Evolutionary conservation across 1,140 invertebrate genomes (phyloP).

Genomic region (Drosophila teissieri): DNA sequence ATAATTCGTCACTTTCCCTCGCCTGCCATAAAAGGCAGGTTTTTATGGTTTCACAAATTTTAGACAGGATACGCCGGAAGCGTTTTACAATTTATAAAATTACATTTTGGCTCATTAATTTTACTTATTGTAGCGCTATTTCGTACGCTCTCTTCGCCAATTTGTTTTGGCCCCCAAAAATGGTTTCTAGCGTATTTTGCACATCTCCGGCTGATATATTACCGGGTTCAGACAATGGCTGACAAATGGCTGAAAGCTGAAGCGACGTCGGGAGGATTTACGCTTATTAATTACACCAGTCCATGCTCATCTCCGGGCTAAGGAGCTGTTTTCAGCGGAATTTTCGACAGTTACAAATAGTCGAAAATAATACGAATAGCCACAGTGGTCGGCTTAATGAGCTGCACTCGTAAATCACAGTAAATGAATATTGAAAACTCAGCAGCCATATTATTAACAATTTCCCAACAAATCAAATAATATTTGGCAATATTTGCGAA

Average conservation of each 20-base stretch:
- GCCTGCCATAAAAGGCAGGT: too few relatives aligned
- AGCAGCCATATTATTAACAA: too few relatives aligned
- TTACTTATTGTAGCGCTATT: slow-evolving; percentile 70
- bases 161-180: slow-evolving; percentile 66
- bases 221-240: slow-evolving; percentile 57
- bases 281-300: slow-evolving; percentile 61
- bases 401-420: slow-evolving; percentile 29
- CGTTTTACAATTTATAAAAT: slow-evolving; percentile 82
- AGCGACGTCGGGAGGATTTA: slow-evolving; percentile 2
- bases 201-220: slow-evolving; percentile 62
- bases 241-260: slow-evolving; percentile 61
- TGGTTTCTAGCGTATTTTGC: slow-evolving; percentile 67
- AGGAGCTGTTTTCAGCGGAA: slow-evolving; percentile 20
- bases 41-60: slow-evolving; percentile 37
- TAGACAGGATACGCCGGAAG: slow-evolving; percentile 66
- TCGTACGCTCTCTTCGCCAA: slow-evolving; percentile 42
- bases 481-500: neutral
- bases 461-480: too few relatives aligned
- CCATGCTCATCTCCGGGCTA: slow-evolving; percentile 13
- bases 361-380: slow-evolving; percentile 33
- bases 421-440: slow-evolving; percentile 1
- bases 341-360: slow-evolving; percentile 63
- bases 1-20: slow-evolving; percentile 55
- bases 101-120: slow-evolving; percentile 80
- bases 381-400: slow-evolving; percentile 7